These are phyloP conservation scores for Oscheius sp. DNA, from an alignment of 2,888 invertebrate species.

Conservation along the genomic window DNA sequence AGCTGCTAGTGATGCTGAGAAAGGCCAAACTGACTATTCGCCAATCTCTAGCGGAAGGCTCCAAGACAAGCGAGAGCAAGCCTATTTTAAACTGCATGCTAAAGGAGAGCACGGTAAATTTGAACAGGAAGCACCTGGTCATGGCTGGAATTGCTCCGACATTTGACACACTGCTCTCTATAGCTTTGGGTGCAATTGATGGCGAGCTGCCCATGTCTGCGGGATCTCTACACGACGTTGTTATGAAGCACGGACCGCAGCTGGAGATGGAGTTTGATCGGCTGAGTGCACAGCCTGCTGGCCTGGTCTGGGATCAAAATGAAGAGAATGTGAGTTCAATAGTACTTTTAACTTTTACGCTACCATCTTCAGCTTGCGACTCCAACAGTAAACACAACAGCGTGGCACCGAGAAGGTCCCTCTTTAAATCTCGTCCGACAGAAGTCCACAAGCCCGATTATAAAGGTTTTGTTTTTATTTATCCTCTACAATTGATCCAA, in stretches of 20 bases:
- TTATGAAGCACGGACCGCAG: constrained; percentile 73
- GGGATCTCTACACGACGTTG: constrained; percentile 95
- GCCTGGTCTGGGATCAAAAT: not conserved
- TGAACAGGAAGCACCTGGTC: constrained; percentile 17
- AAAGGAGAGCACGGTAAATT: constrained; percentile 21
- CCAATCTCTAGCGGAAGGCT: constrained; percentile 15
- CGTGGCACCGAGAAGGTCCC: constrained; percentile 8
- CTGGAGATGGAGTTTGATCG: constrained; percentile 49
- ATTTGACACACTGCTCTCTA: constrained; percentile 5
- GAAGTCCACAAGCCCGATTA: constrained; percentile 14
- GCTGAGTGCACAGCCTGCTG: constrained; percentile 38
- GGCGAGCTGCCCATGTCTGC: constrained; percentile 98
- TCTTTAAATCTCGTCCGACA: not conserved
- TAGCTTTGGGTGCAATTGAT: constrained; percentile 52
- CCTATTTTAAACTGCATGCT: constrained; percentile 18
- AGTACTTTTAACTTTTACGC: too few relatives aligned
- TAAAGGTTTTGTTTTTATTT: not conserved
- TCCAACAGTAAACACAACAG: not conserved
- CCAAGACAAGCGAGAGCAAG: constrained; percentile 8
- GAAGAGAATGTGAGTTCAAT: too few relatives aligned
- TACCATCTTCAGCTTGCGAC: too few relatives aligned
- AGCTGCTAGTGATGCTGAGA: constrained; percentile 2
- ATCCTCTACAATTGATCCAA: not conserved
- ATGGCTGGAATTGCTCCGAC: not conserved
- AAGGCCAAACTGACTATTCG: constrained; percentile 29